These are phyloP conservation scores for Serinus canaria DNA, from an alignment of 2,113 vertebrate genomes.

Conservation along the genomic window DNA sequence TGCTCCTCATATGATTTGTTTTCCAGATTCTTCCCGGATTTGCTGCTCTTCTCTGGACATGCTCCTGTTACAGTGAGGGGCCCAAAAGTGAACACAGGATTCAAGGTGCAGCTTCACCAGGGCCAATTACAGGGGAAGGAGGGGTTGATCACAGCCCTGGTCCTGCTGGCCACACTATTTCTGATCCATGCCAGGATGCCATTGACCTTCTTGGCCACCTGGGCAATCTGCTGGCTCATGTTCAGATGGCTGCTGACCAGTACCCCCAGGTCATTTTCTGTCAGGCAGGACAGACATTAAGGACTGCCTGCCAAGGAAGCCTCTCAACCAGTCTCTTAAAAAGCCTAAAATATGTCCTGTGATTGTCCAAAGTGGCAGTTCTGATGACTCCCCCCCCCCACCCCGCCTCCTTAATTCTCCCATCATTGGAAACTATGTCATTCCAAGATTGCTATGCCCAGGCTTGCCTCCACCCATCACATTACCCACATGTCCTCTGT, in stretches of 20 bases:
- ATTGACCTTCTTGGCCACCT: neutral
- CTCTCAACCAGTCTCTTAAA: neutral
- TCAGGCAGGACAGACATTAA: neutral
- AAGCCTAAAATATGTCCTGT: neutral
- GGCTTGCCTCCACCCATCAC: neutral
- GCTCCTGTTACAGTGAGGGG: neutral
- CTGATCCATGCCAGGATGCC: neutral
- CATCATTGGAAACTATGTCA: neutral
- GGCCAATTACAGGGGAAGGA: accelerated
- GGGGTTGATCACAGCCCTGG: too few relatives aligned
- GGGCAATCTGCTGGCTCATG: neutral
- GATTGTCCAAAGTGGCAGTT: neutral
- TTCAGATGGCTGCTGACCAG: neutral
- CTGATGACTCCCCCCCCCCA: accelerated
- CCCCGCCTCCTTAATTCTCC: neutral
- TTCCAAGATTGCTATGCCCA: neutral
- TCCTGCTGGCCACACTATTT: neutral
- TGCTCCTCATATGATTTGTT: neutral
- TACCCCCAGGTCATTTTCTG: neutral
- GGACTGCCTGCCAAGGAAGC: neutral
- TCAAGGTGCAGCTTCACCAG: neutral
- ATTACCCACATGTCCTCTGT: neutral
- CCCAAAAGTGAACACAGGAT: neutral
- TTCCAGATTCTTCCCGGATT: neutral
- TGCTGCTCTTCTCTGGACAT: neutral